These are phyloP conservation scores for Hipparchia sbordonii DNA, from an alignment of 2,888 invertebrate species.

Conservation along the genomic window DNA sequence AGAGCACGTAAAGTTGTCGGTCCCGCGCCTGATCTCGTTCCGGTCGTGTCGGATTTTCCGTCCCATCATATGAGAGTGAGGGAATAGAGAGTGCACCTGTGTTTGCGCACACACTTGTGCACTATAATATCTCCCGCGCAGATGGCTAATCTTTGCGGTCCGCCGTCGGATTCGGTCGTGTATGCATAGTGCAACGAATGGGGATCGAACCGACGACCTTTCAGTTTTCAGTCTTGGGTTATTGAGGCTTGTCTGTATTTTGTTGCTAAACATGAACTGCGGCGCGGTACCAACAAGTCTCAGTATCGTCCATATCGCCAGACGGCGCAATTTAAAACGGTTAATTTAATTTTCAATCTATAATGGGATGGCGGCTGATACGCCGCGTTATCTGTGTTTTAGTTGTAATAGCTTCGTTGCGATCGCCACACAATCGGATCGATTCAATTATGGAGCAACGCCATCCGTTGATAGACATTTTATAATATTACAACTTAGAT, in stretches of 20 bases:
- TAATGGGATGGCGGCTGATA: conserved; percentile 28
- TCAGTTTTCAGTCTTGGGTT: too few species aligned
- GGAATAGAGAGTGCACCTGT: too few species aligned
- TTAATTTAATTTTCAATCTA: conserved; percentile 32
- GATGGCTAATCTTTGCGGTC: too few species aligned
- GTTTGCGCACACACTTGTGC: too few species aligned
- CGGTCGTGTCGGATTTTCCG: too few species aligned
- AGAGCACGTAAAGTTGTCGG: too few species aligned
- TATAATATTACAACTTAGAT: neutral
- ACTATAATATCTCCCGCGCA: too few species aligned
- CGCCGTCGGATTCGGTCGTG: too few species aligned
- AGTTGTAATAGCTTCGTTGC: conserved; percentile 17
- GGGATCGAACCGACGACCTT: too few species aligned
- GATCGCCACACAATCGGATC: conserved; percentile 20
- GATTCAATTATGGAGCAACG: conserved; percentile 20
- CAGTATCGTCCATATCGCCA: conserved; percentile 16
- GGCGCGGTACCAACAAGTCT: neutral
- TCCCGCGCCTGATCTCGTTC: too few species aligned
- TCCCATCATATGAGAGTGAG: too few species aligned
- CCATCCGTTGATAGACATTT: conserved; percentile 14
- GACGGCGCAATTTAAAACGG: conserved; percentile 23
- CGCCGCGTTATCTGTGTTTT: conserved; percentile 13
- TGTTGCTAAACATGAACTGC: neutral
- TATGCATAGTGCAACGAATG: too few species aligned
- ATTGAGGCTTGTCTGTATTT: neutral